Conservation (phyloP, 2,113 vertebrate genomes). For the Micronycteris hirsuta region DNA sequence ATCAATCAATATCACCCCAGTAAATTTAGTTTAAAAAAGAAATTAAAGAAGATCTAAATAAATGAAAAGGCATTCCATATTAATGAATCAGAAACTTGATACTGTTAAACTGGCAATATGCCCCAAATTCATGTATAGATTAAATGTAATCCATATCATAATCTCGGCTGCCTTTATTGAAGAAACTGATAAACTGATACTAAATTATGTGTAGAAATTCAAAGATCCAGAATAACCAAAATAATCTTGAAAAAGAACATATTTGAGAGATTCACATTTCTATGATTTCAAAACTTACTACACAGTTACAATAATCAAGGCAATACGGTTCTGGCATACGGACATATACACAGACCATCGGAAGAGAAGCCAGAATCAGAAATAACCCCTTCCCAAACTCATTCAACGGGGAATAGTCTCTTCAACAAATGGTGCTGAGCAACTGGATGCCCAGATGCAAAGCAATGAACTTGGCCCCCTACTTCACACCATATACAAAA, state of each 20-base stretch:
- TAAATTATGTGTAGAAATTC: not conserved
- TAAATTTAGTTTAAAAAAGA: not conserved
- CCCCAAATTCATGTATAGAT: not conserved
- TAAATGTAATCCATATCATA: not conserved
- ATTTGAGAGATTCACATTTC: not conserved
- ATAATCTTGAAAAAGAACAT: not conserved
- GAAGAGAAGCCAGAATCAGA: not conserved
- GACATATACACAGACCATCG: not conserved
- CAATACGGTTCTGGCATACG: not conserved
- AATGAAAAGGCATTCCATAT: not conserved
- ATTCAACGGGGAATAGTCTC: not conserved
- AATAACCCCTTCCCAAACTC: not conserved
- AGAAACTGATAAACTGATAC: not conserved
- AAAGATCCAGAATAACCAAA: not conserved
- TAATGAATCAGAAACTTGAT: not conserved
- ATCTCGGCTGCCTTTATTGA: not conserved
- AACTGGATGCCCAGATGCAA: not conserved
- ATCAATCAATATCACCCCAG: not conserved
- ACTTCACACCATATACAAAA: not conserved
- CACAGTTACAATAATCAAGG: not conserved
- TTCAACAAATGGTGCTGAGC: not conserved
- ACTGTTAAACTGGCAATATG: not conserved
- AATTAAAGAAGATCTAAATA: constrained; percentile 21
- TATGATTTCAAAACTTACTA: not conserved
- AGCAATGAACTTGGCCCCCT: not conserved